phyloP scores from a whole-genome alignment of 2,113 vertebrate species.

The human region GRCh38 chr18:28867001-28867500 shows the following conservation, averaged over 20 bases:
- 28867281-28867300: background rate
- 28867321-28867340: background rate
- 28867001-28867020: background rate
- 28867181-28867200: background rate
- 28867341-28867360: background rate
- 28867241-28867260: background rate
- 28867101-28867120: background rate
- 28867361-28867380: background rate
- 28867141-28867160: background rate
- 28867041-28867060: background rate
- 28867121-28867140: background rate
- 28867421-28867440: background rate
- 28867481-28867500: background rate
- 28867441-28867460: background rate
- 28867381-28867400: background rate
- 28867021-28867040: background rate
- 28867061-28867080: background rate
- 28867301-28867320: background rate
- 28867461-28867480: background rate
- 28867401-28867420: background rate
- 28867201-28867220: background rate
- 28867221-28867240: background rate
- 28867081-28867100: background rate
- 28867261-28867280: background rate
- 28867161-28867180: background rate